A percentile compares a stretch with the other conserved stretches of the same genome.
phyloP scores from a whole-genome alignment of 2,113 vertebrate genomes.

The Herpetotheres cachinnans region DNA sequence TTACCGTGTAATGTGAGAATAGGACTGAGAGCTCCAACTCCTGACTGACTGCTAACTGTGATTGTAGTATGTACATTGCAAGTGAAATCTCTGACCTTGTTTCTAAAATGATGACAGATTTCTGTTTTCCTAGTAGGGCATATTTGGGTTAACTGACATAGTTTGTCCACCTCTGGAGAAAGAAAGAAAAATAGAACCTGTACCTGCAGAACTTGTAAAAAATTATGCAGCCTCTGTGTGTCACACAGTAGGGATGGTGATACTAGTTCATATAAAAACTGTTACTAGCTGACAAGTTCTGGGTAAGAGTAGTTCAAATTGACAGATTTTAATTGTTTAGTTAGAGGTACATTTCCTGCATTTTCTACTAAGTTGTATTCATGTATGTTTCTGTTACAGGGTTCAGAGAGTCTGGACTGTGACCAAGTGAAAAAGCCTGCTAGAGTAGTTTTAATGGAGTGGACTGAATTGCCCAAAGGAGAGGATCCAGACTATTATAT shows the following conservation, averaged over 20 bases:
- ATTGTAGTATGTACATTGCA: background rate
- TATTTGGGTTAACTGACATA: background rate
- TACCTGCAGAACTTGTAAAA: background rate
- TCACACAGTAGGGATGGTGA: background rate
- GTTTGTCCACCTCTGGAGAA: background rate
- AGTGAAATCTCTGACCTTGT: background rate
- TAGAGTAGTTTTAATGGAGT: slow-evolving; percentile 67
- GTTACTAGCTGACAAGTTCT: background rate
- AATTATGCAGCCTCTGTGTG: background rate
- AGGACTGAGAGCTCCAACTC: background rate
- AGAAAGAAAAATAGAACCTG: background rate
- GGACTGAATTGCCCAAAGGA: slow-evolving; percentile 69
- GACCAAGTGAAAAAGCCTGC: slow-evolving; percentile 22
- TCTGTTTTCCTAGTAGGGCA: background rate
- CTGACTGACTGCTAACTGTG: background rate
- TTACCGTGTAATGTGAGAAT: background rate
- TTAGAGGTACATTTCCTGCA: background rate
- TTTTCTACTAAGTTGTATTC: background rate
- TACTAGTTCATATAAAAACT: background rate
- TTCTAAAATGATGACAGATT: background rate
- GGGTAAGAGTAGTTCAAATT: background rate
- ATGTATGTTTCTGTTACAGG: slow-evolving; percentile 64
- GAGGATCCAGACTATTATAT: slow-evolving; percentile 70
- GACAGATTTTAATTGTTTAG: background rate
- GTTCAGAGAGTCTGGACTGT: slow-evolving; percentile 51